Conservation (phyloP, 2,113 vertebrate genomes). For the Xiphorhynchus elegans region DNA sequence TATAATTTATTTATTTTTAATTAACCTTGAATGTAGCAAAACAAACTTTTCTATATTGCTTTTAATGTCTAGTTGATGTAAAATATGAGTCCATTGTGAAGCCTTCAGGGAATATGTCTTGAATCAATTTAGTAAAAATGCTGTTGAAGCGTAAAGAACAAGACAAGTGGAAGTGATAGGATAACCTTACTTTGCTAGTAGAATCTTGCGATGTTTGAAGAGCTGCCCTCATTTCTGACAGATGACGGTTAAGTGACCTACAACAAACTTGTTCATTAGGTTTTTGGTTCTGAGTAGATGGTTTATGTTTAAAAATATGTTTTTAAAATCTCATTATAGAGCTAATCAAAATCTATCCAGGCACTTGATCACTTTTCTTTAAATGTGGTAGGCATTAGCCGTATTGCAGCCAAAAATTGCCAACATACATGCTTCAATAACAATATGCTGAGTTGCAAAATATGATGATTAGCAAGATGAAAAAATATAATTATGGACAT, state of each 20-base stretch:
- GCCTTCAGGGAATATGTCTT: slow-evolving; percentile 35
- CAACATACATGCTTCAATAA: not conserved
- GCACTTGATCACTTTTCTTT: not conserved
- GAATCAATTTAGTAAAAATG: slow-evolving; percentile 33
- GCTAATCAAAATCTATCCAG: not conserved
- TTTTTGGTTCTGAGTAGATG: not conserved
- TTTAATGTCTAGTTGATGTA: not conserved
- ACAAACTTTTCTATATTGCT: not conserved
- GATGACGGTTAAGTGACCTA: not conserved
- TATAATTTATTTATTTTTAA: not conserved
- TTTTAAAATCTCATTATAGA: not conserved
- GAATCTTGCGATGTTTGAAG: slow-evolving; percentile 11
- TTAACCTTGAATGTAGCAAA: not conserved
- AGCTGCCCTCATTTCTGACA: slow-evolving; percentile 24
- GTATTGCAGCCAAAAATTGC: not conserved
- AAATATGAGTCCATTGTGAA: slow-evolving; percentile 2
- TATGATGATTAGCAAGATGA: not conserved
- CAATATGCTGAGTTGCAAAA: not conserved
- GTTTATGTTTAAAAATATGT: not conserved
- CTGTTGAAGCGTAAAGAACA: slow-evolving; percentile 51
- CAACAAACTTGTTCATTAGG: not conserved
- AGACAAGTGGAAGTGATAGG: slow-evolving; percentile 55
- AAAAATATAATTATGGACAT: not conserved
- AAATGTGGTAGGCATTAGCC: not conserved
- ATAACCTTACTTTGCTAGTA: slow-evolving; percentile 13